Conservation (phyloP, 1,140 invertebrate genomes). For the Phortica variegata region DNA sequence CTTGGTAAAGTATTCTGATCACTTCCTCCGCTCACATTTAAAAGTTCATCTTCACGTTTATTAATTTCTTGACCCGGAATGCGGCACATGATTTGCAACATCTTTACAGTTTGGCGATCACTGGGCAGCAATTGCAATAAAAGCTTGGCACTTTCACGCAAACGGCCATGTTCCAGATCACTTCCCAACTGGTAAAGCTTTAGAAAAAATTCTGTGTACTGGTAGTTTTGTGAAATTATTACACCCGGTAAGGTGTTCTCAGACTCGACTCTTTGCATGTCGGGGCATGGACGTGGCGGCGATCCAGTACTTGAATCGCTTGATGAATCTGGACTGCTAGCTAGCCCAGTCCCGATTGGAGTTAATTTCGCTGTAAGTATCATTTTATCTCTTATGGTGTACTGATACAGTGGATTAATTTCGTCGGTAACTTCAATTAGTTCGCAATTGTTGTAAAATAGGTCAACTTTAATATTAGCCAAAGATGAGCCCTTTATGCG, state of each 20-base stretch:
- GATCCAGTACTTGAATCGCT: slow-evolving; percentile 64
- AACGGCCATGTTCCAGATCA: slow-evolving; percentile 71
- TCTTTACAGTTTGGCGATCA: slow-evolving; percentile 73
- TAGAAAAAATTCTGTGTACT: slow-evolving; percentile 86
- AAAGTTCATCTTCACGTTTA: slow-evolving; percentile 16
- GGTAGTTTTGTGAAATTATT: slow-evolving; percentile 74
- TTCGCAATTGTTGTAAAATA: slow-evolving; percentile 84
- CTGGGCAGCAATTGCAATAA: slow-evolving; percentile 88
- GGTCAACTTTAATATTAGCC: slow-evolving; percentile 79
- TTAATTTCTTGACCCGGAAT: slow-evolving; percentile 22
- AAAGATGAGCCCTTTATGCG: slow-evolving; percentile 71
- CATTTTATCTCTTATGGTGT: slow-evolving; percentile 88
- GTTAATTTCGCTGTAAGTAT: slow-evolving; percentile 86
- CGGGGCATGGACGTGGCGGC: slow-evolving; percentile 78
- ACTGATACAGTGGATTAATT: slow-evolving; percentile 83
- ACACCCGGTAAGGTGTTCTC: slow-evolving; percentile 90
- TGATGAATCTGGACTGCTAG: slow-evolving; percentile 75
- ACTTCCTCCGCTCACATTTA: slow-evolving; percentile 6
- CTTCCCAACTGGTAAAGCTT: slow-evolving; percentile 88
- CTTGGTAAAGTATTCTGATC: slow-evolving; percentile 14
- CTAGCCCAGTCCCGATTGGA: slow-evolving; percentile 77
- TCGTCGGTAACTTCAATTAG: slow-evolving; percentile 84
- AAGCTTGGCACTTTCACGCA: slow-evolving; percentile 82
- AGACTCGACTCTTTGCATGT: slow-evolving; percentile 67
- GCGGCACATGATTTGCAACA: slow-evolving; percentile 64